A percentile compares a stretch with the other conserved stretches of the same genome.
Evolutionary conservation across 2,113 vertebrate genomes (phyloP).

Genomic region (Cryptotis parvus): DNA sequence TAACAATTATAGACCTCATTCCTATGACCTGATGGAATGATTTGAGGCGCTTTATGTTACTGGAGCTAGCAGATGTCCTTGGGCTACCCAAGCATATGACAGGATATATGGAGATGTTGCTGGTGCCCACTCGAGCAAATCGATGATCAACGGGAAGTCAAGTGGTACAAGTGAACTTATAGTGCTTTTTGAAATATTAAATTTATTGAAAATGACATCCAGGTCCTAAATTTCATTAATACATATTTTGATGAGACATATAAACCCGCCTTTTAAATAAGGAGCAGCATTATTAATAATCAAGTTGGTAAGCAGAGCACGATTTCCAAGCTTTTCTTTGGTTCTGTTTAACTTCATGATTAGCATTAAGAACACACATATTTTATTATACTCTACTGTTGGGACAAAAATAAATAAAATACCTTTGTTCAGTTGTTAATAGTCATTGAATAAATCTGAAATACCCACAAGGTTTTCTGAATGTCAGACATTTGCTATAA

Average conservation of each 20-base stretch:
- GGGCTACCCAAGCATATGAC: too few species aligned
- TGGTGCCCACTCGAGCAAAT: too few species aligned
- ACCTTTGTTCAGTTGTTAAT: background rate
- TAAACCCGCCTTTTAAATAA: background rate
- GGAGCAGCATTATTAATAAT: background rate
- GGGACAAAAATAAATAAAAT: background rate
- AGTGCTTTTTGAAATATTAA: background rate
- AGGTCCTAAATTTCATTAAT: background rate
- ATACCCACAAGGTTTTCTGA: constrained; percentile 28
- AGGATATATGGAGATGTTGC: too few species aligned
- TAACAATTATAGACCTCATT: too few species aligned
- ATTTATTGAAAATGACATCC: background rate
- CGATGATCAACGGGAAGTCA: too few species aligned
- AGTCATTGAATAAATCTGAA: background rate
- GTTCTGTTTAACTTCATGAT: background rate
- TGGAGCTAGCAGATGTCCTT: too few species aligned
- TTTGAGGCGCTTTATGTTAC: too few species aligned
- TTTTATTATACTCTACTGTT: background rate
- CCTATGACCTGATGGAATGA: too few species aligned
- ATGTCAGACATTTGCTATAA: constrained; percentile 52
- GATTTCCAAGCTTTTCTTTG: background rate
- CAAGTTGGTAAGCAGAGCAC: background rate
- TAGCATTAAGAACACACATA: background rate
- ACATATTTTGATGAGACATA: background rate
- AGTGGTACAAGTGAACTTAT: too few species aligned